These are phyloP conservation scores for Calyptomena viridis DNA, from an alignment of 2,113 vertebrate species.

Conservation along the genomic window DNA sequence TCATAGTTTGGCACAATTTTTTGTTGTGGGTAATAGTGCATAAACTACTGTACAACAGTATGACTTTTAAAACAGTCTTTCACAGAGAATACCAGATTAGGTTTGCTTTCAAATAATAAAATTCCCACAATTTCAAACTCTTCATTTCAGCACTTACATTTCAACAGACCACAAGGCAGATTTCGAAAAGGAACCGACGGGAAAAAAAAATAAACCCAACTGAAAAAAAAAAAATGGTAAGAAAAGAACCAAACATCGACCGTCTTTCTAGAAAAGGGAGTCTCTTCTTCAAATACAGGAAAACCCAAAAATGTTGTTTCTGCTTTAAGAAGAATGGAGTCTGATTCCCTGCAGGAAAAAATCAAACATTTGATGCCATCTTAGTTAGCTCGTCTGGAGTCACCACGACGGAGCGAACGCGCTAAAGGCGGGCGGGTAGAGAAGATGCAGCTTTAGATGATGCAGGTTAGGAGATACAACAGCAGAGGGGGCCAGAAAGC, in stretches of 20 bases:
- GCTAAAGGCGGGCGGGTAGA: slow-evolving; percentile 64
- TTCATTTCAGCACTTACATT: slow-evolving; percentile 86
- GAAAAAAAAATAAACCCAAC: neutral
- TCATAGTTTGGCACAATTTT: slow-evolving; percentile 95
- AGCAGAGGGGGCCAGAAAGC: slow-evolving; percentile 85
- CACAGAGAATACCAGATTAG: slow-evolving; percentile 78
- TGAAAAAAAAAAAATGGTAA: neutral
- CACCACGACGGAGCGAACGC: slow-evolving; percentile 67
- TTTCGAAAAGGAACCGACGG: slow-evolving; percentile 76
- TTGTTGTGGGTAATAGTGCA: slow-evolving; percentile 90
- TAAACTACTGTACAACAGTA: slow-evolving; percentile 95
- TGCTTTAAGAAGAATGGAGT: slow-evolving; percentile 89
- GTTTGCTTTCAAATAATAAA: slow-evolving; percentile 74
- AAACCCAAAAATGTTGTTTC: slow-evolving; percentile 93
- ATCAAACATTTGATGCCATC: slow-evolving; percentile 82
- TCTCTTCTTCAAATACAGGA: slow-evolving; percentile 92
- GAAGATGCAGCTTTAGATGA: slow-evolving; percentile 71
- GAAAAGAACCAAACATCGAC: slow-evolving; percentile 75
- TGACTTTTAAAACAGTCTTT: slow-evolving; percentile 79
- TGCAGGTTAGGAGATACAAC: slow-evolving; percentile 88
- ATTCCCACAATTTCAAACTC: slow-evolving; percentile 76
- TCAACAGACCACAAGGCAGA: slow-evolving; percentile 84
- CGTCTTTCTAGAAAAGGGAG: slow-evolving; percentile 87
- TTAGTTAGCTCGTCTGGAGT: slow-evolving; percentile 72
- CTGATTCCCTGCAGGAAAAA: slow-evolving; percentile 82